Evolutionary conservation across 2,888 invertebrate species (phyloP).

Genomic region (Andrena dorsata): DNA sequence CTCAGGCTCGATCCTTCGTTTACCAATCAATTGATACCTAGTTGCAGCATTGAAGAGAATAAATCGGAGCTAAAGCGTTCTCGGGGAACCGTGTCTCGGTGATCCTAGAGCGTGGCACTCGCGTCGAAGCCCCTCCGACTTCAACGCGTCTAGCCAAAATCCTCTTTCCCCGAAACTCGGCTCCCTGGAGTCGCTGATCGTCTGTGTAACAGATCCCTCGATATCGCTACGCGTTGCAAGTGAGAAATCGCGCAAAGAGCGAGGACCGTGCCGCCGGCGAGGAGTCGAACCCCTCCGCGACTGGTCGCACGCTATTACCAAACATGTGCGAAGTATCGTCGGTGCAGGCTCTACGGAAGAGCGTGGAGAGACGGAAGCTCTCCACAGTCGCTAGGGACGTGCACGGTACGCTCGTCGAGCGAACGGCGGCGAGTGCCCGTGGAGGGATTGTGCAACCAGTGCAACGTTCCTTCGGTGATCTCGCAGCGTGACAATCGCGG

Average conservation of each 20-base stretch:
- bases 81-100: constrained; percentile 15
- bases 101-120: not conserved
- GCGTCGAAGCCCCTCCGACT: too few relatives aligned
- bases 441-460: constrained; percentile 59
- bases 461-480: constrained; percentile 44
- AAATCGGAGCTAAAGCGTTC: not conserved
- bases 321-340: constrained; percentile 51
- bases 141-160: too few relatives aligned
- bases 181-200: constrained; percentile 1
- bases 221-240: constrained; percentile 20
- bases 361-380: not conserved
- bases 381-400: not conserved
- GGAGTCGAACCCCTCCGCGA: not conserved
- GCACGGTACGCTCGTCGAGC: not conserved
- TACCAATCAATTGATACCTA: not conserved
- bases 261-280: not conserved
- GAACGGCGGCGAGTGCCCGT: constrained; percentile 7
- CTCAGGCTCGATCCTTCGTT: not conserved
- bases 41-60: constrained; percentile 1
- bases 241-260: constrained; percentile 17
- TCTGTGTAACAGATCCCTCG: constrained; percentile 8
- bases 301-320: constrained; percentile 8
- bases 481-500: constrained; percentile 44
- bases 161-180: not conserved
- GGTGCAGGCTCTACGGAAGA: constrained; percentile 43